Evolutionary conservation across 92 coral and sea anemone genomes (phyloP), one percentile per base, ranked within the genome.

Genomic region (Metridium senile): DNA sequence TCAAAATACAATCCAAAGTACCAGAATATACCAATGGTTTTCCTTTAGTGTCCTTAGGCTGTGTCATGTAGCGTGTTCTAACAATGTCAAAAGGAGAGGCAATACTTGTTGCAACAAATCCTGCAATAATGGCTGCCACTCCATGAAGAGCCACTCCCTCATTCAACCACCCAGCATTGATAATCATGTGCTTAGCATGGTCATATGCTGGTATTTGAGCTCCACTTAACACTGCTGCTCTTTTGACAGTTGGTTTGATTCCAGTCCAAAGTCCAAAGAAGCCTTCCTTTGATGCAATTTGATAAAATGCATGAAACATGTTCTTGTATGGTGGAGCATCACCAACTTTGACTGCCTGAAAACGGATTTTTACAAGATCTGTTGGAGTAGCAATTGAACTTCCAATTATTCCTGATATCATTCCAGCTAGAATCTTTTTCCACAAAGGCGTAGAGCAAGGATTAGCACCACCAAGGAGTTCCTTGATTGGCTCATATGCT

Each of bases 61-160:
- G 99, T 17, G 85, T 95, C 99, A 95, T 95, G 74, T 78, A 76
- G 62, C 99, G 76, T 13, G 99, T 95, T 53, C 97, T 90, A 22
- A 95, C 97, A 75, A 95, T 90, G 75, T 95, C 99, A 30, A 95
- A 87, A 25, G 99, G 99, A 9, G 97, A 92, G n/a, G 96, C 83
- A 17, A 92, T 93, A 76, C 90, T 75, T 59, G 90, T 93, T 27
- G 97, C 92, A 18, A 93, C 93, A 71, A 89, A 85, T 11, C 99
- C 99, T 11, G 99, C 99, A 20, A 90, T 85, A 43, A 93, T 70
- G 0, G 99, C 94, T 0, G 99, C 84, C 32, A 86, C 88, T 57
- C 93, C 80, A 68, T 95, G 99, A 32, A 95, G 81, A 57, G 75
- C 30, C 26, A 89, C 81, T 28, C 99, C 99, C 54, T 95, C 99